Evolutionary conservation across 2,888 invertebrate genomes (phyloP).

Genomic region (Troglohyphantes excavatus): DNA sequence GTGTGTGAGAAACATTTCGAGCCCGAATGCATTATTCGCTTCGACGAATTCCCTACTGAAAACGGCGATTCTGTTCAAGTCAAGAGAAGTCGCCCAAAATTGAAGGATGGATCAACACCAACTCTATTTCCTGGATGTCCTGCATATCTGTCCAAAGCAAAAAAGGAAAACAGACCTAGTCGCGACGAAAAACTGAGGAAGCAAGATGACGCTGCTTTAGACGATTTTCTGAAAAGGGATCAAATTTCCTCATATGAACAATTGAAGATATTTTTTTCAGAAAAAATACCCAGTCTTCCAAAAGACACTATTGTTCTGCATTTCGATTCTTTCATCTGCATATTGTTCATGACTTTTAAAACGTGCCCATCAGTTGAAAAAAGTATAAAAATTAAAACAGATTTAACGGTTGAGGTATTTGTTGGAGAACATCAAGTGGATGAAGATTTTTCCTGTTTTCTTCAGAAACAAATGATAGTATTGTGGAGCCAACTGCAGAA

Average conservation of each 20-base stretch:
- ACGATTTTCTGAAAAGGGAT: not conserved
- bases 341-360: too few species aligned
- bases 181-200: constrained; percentile 2
- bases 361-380: too few species aligned
- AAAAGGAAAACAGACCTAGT: not conserved
- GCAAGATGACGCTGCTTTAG: not conserved
- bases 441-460: too few species aligned
- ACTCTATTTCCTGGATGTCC: not conserved
- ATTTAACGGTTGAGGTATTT: too few species aligned
- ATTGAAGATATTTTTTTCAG: not conserved
- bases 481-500: too few species aligned
- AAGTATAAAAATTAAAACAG: too few species aligned
- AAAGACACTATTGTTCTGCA: not conserved
- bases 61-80: not conserved
- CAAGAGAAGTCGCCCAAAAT: not conserved
- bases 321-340: not conserved
- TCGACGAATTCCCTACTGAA: too few species aligned
- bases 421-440: too few species aligned
- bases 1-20: too few species aligned
- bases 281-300: not conserved
- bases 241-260: not conserved
- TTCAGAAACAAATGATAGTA: too few species aligned
- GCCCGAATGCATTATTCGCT: too few species aligned
- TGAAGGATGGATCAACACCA: not conserved
- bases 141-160: not conserved